Base-by-base conservation (phyloP, 2,888 invertebrate species). In the Volucella bombylans region DNA sequence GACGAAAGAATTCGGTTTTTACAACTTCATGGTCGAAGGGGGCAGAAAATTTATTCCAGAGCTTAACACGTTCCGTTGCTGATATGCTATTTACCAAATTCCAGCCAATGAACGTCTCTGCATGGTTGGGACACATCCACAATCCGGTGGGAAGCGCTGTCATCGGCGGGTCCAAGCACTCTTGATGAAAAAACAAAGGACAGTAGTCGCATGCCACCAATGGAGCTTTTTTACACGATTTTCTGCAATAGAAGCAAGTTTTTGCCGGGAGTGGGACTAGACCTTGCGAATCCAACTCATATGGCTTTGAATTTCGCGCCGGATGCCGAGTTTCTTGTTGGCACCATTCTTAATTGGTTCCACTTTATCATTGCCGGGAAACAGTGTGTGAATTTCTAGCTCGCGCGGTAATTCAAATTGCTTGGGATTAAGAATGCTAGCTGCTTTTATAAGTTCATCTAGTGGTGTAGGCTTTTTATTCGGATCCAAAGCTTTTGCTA, bases 111-210 rank as follows among this genome's bases (percentile, higher is more conserved):
- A 95, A 95, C 88, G 98, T 97, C 91, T 99, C 97, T 0, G 96
- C 96, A 91, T 99, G 99, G 91, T 97, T 97, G 0, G 99, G 99
- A 90, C 99, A 99, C 98, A 99, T 98, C 99, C 99, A 99, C 39
- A 96, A 93, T 0, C 96, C 97, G 2, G 95, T 95, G 0, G 99
- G 99, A 85, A 97, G 93, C 0, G 96, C 95, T 0, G 97, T 96
- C 71, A 99, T 92, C 0, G 99, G 99, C 0, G 99, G 98, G 90
- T 98, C 96, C 85, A 99, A 91, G 89, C 99, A 99, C 91, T 99
- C 99, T 93, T 96, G 94, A 91, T 99, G 99, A 90, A 95, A 99
- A 87, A 95, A 94, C 73, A 96, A 92, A 0, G 97, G 95, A 90
- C 99, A 99, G 92, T 96, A 99, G 92, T 99, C 99, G 91, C 99